phyloP scores from a whole-genome alignment of 2,888 invertebrate genomes.

The Scaptomyza flava region DNA sequence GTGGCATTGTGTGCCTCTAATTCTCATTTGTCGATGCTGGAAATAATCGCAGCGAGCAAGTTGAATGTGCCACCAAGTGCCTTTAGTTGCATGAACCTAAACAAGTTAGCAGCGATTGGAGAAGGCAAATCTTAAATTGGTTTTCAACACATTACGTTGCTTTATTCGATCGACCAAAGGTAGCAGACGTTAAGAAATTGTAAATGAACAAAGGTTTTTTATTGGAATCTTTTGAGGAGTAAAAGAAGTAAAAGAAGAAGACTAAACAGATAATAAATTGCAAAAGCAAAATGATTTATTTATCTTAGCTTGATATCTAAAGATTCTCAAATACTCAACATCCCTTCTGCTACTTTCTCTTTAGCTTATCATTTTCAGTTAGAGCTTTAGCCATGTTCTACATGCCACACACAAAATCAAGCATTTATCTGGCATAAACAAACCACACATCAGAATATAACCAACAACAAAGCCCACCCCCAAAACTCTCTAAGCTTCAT shows the following conservation, averaged over 20 bases:
- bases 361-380: slow-evolving; percentile 21
- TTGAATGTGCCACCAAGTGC: slow-evolving; percentile 57
- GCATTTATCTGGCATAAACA: slow-evolving; percentile 8
- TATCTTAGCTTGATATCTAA: not conserved
- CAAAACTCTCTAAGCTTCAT: not conserved
- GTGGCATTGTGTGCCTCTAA: slow-evolving; percentile 21
- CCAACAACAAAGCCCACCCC: slow-evolving; percentile 36
- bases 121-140: slow-evolving; percentile 22
- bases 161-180: slow-evolving; percentile 1
- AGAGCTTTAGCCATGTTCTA: not conserved
- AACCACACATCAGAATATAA: slow-evolving; percentile 21
- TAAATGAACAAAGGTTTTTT: not conserved
- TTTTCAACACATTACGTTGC: slow-evolving; percentile 16
- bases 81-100: slow-evolving; percentile 11
- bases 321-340: not conserved
- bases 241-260: too few species aligned
- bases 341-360: not conserved
- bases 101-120: not conserved
- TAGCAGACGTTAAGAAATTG: slow-evolving; percentile 11
- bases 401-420: slow-evolving; percentile 1
- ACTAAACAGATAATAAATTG: not conserved
- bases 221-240: too few species aligned
- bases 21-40: slow-evolving; percentile 34
- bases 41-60: slow-evolving; percentile 45
- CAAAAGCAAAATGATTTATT: not conserved